Conservation (phyloP, 2,797 vertebrate genomes). For the Nannoperca obscura region DNA sequence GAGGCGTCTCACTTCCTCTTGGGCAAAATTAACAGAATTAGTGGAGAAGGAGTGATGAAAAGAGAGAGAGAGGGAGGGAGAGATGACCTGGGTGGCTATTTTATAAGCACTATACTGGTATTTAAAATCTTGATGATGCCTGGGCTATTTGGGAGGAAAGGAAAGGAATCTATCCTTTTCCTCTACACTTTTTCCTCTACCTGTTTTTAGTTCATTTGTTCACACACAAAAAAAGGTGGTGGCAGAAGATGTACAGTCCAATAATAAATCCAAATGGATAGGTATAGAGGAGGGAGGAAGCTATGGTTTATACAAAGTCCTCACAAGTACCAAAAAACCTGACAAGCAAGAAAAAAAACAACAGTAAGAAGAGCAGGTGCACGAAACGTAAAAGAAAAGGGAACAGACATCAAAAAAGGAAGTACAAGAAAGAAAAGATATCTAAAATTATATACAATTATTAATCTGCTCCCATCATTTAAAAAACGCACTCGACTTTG, state of each 20-base stretch:
- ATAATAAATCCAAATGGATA: neutral
- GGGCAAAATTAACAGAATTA: conserved; percentile 22
- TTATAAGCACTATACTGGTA: neutral
- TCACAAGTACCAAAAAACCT: neutral
- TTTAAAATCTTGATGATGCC: neutral
- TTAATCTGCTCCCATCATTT: neutral
- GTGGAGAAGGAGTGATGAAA: conserved; percentile 2
- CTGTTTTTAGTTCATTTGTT: neutral
- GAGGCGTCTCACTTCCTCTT: conserved; percentile 20
- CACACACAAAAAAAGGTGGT: neutral
- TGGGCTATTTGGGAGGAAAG: neutral
- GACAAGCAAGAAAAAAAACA: neutral
- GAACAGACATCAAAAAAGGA: neutral
- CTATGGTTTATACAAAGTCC: neutral
- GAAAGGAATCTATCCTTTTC: neutral
- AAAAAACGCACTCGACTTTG: neutral
- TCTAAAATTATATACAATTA: neutral
- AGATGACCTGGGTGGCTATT: neutral
- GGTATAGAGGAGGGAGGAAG: neutral
- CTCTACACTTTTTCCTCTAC: neutral
- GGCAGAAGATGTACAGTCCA: neutral
- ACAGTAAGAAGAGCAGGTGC: neutral
- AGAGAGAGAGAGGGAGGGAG: neutral
- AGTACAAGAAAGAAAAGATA: neutral
- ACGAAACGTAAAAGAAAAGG: neutral